Evolutionary conservation across 2,113 vertebrate species (phyloP), one percentile per base, ranked within the genome.

Genomic region (Osmerus mordax): DNA sequence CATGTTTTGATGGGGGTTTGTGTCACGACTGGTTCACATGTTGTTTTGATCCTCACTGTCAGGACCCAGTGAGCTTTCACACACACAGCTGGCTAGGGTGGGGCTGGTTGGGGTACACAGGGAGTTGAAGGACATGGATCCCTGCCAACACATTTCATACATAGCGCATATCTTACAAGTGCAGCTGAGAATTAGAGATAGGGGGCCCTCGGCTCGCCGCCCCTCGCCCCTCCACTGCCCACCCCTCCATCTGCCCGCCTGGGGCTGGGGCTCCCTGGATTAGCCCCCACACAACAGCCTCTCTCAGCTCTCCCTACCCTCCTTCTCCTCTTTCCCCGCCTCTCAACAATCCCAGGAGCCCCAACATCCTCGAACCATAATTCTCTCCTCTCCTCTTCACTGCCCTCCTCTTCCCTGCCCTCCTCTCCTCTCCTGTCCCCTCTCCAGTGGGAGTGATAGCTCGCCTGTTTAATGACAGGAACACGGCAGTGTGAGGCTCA

Each of bases 91-190:
- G 89, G 87, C 86, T 73, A 23, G 87, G 89, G 89, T 86, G 87
- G 87, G 87, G 87, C 78, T 60, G 65, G 69, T 53, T 55, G 81
- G 84, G 84, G 82, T 70, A 77, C 81, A 74, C 28, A 65, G 79
- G 82, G 87, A 88, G 87, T 83, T 91, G 90, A 91, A 91, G 89
- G 90, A 89, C 89, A 71, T 91, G 91, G 91, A 91, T 81, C 71
- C 53, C 71, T 84, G 91, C 91, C 91, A 92, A 87, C 80, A 67
- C 85, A 85, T 92, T 90, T 92, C 84, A 84, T 85, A 87, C 87
- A 84, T 86, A 73, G 85, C 79, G 71, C 84, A 86, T 88, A 88
- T 89, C 89, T 83, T 88, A 80, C 80, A 81, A 87, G 82, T 77
- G 74, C 66, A 78, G 74, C 81, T 87, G 87, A 87, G 76, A 80